phyloP scores from a whole-genome alignment of 2,888 invertebrate genomes.

The Globia sparganii region DNA sequence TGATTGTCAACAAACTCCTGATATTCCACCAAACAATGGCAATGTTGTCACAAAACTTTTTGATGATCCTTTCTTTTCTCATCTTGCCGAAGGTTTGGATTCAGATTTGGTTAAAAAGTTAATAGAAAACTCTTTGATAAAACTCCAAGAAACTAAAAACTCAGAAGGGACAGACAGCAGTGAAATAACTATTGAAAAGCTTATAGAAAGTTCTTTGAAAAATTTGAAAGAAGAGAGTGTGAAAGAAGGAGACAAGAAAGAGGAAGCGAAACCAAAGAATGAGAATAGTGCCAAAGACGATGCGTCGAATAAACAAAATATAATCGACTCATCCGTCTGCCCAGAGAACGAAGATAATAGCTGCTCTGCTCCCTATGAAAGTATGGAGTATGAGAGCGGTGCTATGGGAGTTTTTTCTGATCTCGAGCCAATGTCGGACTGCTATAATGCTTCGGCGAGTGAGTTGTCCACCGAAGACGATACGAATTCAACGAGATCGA shows the following conservation, averaged over 20 bases:
- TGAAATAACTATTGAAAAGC: slow-evolving; percentile 87
- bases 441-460: slow-evolving; percentile 93
- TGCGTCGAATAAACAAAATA: slow-evolving; percentile 72
- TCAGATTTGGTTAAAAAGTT: slow-evolving; percentile 91
- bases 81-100: slow-evolving; percentile 91
- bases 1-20: slow-evolving; percentile 49
- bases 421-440: slow-evolving; percentile 92
- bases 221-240: slow-evolving; percentile 82
- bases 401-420: slow-evolving; percentile 88
- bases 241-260: slow-evolving; percentile 65
- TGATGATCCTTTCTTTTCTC: slow-evolving; percentile 92
- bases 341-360: slow-evolving; percentile 88
- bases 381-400: slow-evolving; percentile 93
- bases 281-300: slow-evolving; percentile 71
- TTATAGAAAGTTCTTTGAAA: slow-evolving; percentile 88
- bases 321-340: slow-evolving; percentile 72
- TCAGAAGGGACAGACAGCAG: slow-evolving; percentile 86
- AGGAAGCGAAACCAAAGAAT: slow-evolving; percentile 73
- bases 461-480: slow-evolving; percentile 92
- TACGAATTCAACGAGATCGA: slow-evolving; percentile 91
- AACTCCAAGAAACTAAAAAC: slow-evolving; percentile 89
- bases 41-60: slow-evolving; percentile 91
- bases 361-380: slow-evolving; percentile 94
- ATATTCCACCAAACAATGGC: slow-evolving; percentile 78
- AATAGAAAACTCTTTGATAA: slow-evolving; percentile 92